Evolutionary conservation across 2,888 invertebrate species (phyloP), one percentile per base, ranked within the genome.

Genomic region (Aphidoletes aphidimyza): DNA sequence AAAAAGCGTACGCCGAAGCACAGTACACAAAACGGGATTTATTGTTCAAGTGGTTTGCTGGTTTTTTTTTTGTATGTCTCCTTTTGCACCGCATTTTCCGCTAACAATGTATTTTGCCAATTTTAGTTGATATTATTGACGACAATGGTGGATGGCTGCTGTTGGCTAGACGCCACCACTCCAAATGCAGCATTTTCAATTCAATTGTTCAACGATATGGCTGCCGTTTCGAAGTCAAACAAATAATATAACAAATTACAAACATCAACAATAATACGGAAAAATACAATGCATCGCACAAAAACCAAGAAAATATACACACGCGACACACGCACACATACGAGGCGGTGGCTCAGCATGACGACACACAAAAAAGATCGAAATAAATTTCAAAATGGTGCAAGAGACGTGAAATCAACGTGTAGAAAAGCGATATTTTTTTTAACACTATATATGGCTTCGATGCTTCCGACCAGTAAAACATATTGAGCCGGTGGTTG

Each of bases 221-320:
- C 69, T 69, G 69, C 69, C 17, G 69, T 81, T 37, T n/a, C n/a
- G 36, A 81, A 81, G 36, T 81, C 37, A 36, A 81, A 81, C 81
- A 81, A 81, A 81, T 81, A 37, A 81, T 81, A 37, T 81, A 81
- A 81, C 81, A 81, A 81, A 81, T 81, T 81, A 81, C 81, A 36
- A 22, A 37, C 81, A 36, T 81, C 81, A 37, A 81, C 81, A 37
- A 37, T 81, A 81, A 81, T 81, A 37, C 9, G 36, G 81, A 54
- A 22, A 54, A n/a, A 54, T 39, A 11, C 5, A 39, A 39, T n/a
- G n/a, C n/a, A n/a, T n/a, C 54, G 22, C 17, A 54, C 22, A n/a
- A 54, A 54, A 54, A 54, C 17, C 54, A 54, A n/a, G n/a, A n/a
- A n/a, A n/a, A n/a, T n/a, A n/a, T n/a, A n/a, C n/a, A n/a, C n/a